A percentile compares a stretch with the other conserved stretches of the same genome.
phyloP scores from a whole-genome alignment of 1,140 invertebrate genomes.

The Arion vulgaris region DNA sequence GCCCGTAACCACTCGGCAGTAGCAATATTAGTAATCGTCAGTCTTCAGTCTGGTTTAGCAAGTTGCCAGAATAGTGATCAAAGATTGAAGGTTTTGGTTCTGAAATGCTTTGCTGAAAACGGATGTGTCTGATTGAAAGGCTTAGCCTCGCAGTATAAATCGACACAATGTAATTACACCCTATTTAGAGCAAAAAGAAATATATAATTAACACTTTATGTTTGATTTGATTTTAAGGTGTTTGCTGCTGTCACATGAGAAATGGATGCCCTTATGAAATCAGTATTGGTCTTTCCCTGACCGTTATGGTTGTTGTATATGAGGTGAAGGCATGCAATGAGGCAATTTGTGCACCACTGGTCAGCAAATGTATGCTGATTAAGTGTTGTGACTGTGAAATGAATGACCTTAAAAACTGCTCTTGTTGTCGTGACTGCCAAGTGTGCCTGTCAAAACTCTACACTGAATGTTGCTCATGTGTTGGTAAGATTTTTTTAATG shows the following conservation, averaged over 20 bases:
- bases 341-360: constrained; percentile 91
- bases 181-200: too few species aligned
- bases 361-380: constrained; percentile 95
- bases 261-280: background rate
- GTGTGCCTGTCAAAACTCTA: constrained; percentile 90
- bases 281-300: constrained; percentile 16
- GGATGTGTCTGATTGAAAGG: too few species aligned
- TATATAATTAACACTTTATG: too few species aligned
- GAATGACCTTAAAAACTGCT: constrained; percentile 79
- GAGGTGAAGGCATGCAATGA: constrained; percentile 81
- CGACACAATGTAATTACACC: too few species aligned
- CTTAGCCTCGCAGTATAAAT: too few species aligned
- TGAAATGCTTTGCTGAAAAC: too few species aligned
- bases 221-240: too few species aligned
- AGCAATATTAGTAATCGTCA: too few species aligned
- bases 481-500: constrained; percentile 77
- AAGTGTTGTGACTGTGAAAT: constrained; percentile 95
- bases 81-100: too few species aligned
- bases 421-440: constrained; percentile 93
- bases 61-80: too few species aligned
- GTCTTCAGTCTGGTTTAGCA: too few species aligned
- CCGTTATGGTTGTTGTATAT: constrained; percentile 15
- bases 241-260: background rate
- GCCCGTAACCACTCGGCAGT: too few species aligned
- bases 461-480: constrained; percentile 94